phyloP scores from a whole-genome alignment of 1,140 invertebrate species.

The Diachasmimorpha longicaudata region DNA sequence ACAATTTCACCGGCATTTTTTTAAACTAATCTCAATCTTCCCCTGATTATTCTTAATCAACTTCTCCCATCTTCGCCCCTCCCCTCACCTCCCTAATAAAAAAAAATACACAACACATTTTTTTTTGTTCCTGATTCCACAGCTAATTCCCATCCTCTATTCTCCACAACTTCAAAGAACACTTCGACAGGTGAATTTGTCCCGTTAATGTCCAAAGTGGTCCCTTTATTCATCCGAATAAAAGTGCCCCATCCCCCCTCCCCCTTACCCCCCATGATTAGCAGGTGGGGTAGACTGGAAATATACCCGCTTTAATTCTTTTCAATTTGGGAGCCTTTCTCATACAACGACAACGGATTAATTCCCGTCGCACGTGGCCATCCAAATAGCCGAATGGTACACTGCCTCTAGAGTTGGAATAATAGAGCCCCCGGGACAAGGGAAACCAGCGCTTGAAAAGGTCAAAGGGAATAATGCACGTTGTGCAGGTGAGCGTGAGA shows the following conservation, averaged over 20 bases:
- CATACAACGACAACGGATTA: background rate
- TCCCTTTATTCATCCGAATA: background rate
- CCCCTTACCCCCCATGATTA: too few species aligned
- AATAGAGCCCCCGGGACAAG: slow-evolving; percentile 13
- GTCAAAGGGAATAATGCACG: slow-evolving; percentile 26
- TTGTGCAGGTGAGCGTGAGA: slow-evolving; percentile 32
- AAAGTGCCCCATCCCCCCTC: background rate
- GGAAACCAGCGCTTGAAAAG: slow-evolving; percentile 21
- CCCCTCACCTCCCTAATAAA: too few species aligned
- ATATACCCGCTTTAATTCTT: background rate
- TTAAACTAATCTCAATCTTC: too few species aligned
- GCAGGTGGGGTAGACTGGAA: background rate
- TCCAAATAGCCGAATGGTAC: slow-evolving; percentile 23
- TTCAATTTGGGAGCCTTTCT: background rate
- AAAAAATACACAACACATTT: too few species aligned
- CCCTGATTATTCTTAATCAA: too few species aligned
- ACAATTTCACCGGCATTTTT: too few species aligned
- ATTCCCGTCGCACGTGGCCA: slow-evolving; percentile 18
- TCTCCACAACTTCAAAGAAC: background rate
- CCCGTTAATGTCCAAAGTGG: background rate
- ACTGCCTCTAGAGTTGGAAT: slow-evolving; percentile 7
- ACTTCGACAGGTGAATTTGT: slow-evolving; percentile 3
- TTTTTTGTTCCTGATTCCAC: too few species aligned
- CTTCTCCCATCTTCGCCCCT: too few species aligned
- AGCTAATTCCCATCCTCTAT: background rate